A percentile compares a stretch with the other conserved stretches of the same genome.
These are phyloP conservation scores for Drosophila punjabiensis DNA, from an alignment of 1,140 invertebrate species.

Conservation along the genomic window DNA sequence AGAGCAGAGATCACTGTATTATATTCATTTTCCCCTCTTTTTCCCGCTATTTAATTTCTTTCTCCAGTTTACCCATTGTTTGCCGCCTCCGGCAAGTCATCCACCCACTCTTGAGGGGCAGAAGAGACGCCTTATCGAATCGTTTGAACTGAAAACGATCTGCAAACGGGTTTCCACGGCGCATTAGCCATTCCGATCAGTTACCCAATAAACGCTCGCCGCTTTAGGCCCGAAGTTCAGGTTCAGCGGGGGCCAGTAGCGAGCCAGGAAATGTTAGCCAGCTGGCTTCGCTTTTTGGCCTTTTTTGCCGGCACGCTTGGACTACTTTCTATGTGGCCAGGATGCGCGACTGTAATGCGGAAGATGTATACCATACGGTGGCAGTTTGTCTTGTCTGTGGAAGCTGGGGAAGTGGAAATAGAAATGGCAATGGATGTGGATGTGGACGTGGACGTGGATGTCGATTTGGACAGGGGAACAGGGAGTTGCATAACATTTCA, in stretches of 20 bases:
- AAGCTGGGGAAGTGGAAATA: constrained; percentile 30
- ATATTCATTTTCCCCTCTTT: no score
- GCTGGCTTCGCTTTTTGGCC: constrained; percentile 47
- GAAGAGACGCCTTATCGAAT: constrained; percentile 31
- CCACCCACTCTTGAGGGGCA: constrained; percentile 32
- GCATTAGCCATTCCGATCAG: constrained; percentile 23
- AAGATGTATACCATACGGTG: constrained; percentile 52
- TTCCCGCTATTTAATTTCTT: background rate
- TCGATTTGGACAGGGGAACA: constrained; percentile 15
- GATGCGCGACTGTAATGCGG: constrained; percentile 75
- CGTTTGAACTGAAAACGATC: constrained; percentile 24
- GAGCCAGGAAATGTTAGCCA: constrained; percentile 68
- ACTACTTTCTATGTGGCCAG: constrained; percentile 80
- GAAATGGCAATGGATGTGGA: constrained; percentile 56
- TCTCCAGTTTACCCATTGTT: background rate
- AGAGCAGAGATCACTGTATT: background rate
- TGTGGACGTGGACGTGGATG: constrained; percentile 22
- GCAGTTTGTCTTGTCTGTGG: constrained; percentile 31
- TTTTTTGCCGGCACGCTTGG: constrained; percentile 68
- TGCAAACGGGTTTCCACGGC: constrained; percentile 43
- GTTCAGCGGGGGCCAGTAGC: constrained; percentile 63
- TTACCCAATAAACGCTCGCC: constrained; percentile 39
- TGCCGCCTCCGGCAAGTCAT: constrained; percentile 1
- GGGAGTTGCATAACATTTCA: constrained; percentile 77
- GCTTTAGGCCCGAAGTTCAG: constrained; percentile 72